Evolutionary conservation across 1,140 invertebrate genomes (phyloP).

Genomic region (Heliothis virescens): DNA sequence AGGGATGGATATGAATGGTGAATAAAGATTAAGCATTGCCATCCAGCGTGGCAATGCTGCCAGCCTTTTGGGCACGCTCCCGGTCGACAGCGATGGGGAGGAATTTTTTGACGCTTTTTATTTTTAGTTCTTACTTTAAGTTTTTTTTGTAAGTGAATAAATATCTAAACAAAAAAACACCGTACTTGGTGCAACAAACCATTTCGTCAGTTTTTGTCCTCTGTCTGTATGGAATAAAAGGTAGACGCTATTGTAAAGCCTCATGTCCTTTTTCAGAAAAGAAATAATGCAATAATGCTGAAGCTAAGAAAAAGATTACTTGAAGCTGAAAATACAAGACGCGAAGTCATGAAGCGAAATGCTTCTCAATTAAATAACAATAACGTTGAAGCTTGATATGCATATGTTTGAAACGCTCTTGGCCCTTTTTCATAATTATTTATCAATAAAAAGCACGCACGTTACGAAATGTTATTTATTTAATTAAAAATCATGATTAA

Average conservation of each 20-base stretch:
- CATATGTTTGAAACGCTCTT: not conserved
- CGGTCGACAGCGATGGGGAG: too few species aligned
- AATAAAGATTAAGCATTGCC: too few species aligned
- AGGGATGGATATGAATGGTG: too few species aligned
- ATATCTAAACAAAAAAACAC: too few species aligned
- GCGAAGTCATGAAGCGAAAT: constrained; percentile 56
- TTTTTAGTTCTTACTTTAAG: too few species aligned
- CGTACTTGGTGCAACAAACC: too few species aligned
- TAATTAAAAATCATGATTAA: constrained; percentile 5
- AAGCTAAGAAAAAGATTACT: constrained; percentile 70
- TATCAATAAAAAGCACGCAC: not conserved
- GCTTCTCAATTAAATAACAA: not conserved
- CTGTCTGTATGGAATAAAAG: too few species aligned
- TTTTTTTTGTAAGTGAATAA: too few species aligned
- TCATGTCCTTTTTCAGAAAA: constrained; percentile 67
- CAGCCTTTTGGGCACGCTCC: too few species aligned
- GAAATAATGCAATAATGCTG: constrained; percentile 78
- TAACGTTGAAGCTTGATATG: not conserved
- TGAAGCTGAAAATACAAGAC: constrained; percentile 69
- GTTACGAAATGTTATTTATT: not conserved
- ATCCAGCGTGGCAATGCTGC: too few species aligned
- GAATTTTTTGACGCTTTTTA: too few species aligned
- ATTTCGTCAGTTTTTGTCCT: too few species aligned
- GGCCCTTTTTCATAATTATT: not conserved
- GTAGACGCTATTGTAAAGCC: not conserved